Percentiles rank a stretch among this genome's conserved stretches.
Conservation (phyloP, 2,888 invertebrate species). For the Conus canariensis region DNA sequence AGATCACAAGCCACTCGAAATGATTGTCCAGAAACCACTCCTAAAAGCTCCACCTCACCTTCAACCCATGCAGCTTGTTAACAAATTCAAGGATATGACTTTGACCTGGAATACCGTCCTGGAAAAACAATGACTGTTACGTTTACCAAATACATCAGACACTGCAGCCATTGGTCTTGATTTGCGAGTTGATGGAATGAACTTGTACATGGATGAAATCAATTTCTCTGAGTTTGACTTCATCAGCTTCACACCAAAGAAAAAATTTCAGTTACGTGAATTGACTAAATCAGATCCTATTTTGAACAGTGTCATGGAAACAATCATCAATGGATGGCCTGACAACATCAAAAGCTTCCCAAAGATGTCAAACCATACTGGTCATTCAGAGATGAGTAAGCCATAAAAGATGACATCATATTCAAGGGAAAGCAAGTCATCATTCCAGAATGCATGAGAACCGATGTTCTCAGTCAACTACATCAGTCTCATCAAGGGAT, state of each 20-base stretch:
- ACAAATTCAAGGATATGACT: constrained; percentile 51
- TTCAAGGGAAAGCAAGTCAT: not conserved
- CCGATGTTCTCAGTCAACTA: not conserved
- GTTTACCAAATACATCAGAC: constrained; percentile 45
- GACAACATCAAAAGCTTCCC: constrained; percentile 39
- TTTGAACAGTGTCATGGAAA: constrained; percentile 38
- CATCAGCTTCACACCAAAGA: constrained; percentile 37
- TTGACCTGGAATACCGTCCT: constrained; percentile 42
- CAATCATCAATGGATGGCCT: constrained; percentile 32
- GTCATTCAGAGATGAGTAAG: constrained; percentile 39
- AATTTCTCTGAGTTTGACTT: constrained; percentile 23
- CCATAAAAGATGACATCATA: constrained; percentile 43
- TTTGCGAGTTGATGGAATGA: constrained; percentile 39
- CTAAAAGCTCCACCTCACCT: constrained; percentile 42
- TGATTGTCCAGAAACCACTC: constrained; percentile 25
- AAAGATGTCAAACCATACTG: constrained; percentile 39
- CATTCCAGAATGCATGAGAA: not conserved
- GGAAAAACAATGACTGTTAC: constrained; percentile 48
- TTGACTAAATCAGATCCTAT: constrained; percentile 33
- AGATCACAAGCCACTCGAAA: constrained; percentile 67
- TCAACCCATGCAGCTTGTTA: constrained; percentile 49
- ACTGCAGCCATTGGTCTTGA: constrained; percentile 36
- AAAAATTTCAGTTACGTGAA: constrained; percentile 24
- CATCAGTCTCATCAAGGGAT: not conserved
- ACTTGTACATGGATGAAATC: not conserved